Evolutionary conservation across 2,113 vertebrate genomes (phyloP).

Genomic region (Varanus komodoensis): DNA sequence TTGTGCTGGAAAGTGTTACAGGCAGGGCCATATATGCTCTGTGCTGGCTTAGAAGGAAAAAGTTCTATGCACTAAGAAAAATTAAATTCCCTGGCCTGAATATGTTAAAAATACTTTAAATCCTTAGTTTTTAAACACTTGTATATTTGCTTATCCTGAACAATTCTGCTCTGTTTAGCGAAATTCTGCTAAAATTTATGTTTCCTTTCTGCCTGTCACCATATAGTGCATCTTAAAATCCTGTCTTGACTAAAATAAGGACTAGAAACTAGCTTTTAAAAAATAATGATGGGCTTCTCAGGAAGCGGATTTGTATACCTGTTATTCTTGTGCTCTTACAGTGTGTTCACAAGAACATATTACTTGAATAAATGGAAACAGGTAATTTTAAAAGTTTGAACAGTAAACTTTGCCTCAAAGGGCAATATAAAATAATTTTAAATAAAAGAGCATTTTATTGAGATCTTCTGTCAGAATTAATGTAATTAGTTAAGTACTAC

Average conservation of each 20-base stretch:
- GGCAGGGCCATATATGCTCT: neutral
- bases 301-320: too few relatives aligned
- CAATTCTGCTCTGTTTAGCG: neutral
- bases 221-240: neutral
- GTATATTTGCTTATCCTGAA: neutral
- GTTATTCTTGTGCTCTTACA: neutral
- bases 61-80: neutral
- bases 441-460: neutral
- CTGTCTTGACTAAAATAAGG: neutral
- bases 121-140: neutral
- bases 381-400: neutral
- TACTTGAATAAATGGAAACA: neutral
- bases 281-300: neutral
- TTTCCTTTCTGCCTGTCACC: neutral
- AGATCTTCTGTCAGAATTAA: neutral
- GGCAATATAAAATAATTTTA: too few relatives aligned
- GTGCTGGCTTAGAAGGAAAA: neutral
- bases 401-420: neutral
- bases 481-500: neutral
- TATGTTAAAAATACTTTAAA: neutral
- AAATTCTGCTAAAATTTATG: neutral
- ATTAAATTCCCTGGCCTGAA: neutral
- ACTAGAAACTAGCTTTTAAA: neutral
- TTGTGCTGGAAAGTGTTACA: neutral
- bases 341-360: neutral